Evolutionary conservation across 2,797 vertebrate genomes (phyloP), one percentile per base, ranked within the genome.

Genomic region (Muscicapa comitata): DNA sequence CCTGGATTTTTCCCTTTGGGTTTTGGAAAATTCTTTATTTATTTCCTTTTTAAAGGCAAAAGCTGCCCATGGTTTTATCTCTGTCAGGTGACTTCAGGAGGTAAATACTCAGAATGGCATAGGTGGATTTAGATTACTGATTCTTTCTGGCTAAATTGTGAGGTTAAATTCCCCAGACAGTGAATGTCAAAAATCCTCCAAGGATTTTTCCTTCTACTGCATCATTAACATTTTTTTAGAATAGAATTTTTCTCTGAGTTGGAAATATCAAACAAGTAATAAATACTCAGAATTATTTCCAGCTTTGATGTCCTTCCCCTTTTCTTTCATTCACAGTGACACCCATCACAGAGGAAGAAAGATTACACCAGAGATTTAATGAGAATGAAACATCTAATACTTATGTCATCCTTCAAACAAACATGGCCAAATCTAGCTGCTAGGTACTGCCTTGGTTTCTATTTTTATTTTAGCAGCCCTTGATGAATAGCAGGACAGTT

Each of bases 1-100:
- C 31, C 28, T 85, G 40, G 31, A 83, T 95, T 95, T 92, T 93
- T 47, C 61, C 65, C 91, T 83, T 89, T 87, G 61, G 38, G 58
- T 77, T 76, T 78, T 87, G 77, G 37, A 95, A 94, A 57, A 9
- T 23, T 78, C 25, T 55, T 63, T 84, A n/a, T 92, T 82, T 93
- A 54, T 92, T 90, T 92, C 3, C 3, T 76, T 82, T 91, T 73
- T 51, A 59, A 90, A 86, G 37, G 51, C 0, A 9, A 90, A 96
- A 72, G 35, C 42, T 66, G 23, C 24, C 67, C 15, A 45, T 76
- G 18, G 3, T 71, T 91, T 89, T 53, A 67, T 61, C 35, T 82
- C 13, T 82, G 26, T 76, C 79, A 95, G 53, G 63, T 48, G 82
- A 6, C 11, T 67, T 63, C 54, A 77, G 50, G 57, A 73, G 61